Evolutionary conservation across 2,888 invertebrate genomes (phyloP), one percentile per base, ranked within the genome.

Genomic region (Cinara cedri): DNA sequence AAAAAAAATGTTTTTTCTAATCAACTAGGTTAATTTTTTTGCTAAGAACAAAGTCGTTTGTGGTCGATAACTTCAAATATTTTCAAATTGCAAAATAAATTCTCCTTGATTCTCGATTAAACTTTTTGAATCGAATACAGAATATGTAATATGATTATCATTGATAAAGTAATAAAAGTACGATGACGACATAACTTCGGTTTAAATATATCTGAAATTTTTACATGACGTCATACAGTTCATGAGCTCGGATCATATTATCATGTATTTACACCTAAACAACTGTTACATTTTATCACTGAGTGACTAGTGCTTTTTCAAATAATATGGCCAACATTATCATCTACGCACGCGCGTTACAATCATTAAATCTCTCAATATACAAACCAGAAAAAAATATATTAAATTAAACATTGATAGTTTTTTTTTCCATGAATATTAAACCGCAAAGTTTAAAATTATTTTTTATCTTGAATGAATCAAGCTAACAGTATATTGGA

Each of bases 301-400:
- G 14, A 44, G 26, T 72, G 72, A 72, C 72, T 72, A 72, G 46
- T n/a, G 9, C 60, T 72, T 72, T 66, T 55, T n/a, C 3, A 26
- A 21, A 19, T 42, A 60, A 72, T 46, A 60, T 60, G 60, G 46
- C 60, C 57, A 68, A n/a, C 26, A 14, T 72, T n/a, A 11, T 6
- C 3, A 2, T 24, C 0, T 26, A 11, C 72, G 72, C 72, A 13
- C 60, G 72, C 72, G 72, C 60, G 24, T 72, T 46, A 26, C 72
- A 60, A 72, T 72, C 60, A 44, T 19, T 16, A 44, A 65, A 66
- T 14, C 0, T 26, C 4, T 6, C n/a, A n/a, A 49, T 24, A 6
- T 24, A 21, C 10, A 13, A 3, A 65, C 13, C 11, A n/a, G n/a
- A 42, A 6, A 34, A 34, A 34, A 4, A 34, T 34, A 6, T 34